Percentiles rank a stretch among this genome's conserved stretches.
Evolutionary conservation across 2,797 vertebrate species (phyloP).

Genomic region (Sitta carolinensis): DNA sequence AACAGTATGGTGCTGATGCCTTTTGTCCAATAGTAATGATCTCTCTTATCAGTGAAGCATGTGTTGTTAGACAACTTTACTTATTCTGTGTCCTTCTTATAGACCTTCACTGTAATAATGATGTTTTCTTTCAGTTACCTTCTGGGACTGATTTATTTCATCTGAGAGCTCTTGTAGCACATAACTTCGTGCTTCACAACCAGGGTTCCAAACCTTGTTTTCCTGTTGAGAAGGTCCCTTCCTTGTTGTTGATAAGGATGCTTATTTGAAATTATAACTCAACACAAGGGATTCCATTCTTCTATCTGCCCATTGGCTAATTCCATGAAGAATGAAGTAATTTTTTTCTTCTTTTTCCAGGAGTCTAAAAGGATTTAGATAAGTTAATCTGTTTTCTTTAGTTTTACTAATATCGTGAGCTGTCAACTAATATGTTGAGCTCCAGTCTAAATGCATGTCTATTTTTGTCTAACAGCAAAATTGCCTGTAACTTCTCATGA

Average conservation of each 20-base stretch:
- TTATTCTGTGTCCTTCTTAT: neutral
- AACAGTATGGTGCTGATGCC: neutral
- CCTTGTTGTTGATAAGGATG: neutral
- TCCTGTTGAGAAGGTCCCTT: neutral
- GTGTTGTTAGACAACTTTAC: neutral
- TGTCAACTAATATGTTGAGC: neutral
- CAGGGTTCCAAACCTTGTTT: neutral
- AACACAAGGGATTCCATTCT: rapidly evolving
- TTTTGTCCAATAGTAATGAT: neutral
- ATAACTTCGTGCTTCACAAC: neutral
- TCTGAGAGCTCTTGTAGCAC: neutral
- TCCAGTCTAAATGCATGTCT: neutral
- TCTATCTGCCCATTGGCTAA: neutral
- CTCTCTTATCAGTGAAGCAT: neutral
- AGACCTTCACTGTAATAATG: neutral
- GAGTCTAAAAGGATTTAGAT: neutral
- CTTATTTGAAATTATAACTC: neutral
- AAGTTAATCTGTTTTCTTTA: neutral
- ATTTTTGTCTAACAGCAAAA: neutral
- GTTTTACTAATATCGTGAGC: neutral
- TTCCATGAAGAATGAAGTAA: neutral
- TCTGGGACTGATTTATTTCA: neutral
- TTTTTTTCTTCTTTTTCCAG: neutral
- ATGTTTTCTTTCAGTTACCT: neutral
- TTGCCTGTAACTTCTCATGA: neutral